These are phyloP conservation scores for Lasioglossum villosulum DNA, from an alignment of 2,888 invertebrate genomes.

Conservation along the genomic window DNA sequence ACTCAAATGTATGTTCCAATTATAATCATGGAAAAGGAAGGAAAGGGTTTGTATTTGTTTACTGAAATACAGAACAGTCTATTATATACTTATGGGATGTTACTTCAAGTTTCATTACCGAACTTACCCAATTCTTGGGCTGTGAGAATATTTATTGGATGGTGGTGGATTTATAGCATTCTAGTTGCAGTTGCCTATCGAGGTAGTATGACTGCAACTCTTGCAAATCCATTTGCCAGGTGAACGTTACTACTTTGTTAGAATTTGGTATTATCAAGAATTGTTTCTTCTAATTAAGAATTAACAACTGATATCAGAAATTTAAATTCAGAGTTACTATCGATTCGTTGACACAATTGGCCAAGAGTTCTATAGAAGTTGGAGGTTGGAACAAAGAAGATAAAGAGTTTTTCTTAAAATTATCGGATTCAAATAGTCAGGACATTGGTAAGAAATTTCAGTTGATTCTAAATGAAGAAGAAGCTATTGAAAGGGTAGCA, in stretches of 20 bases:
- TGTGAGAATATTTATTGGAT: conserved; percentile 91
- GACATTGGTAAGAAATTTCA: conserved; percentile 89
- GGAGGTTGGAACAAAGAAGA: conserved; percentile 91
- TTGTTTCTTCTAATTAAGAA: no score
- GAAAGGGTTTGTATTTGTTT: conserved; percentile 89
- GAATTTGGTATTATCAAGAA: not conserved
- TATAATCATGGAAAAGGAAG: conserved; percentile 69
- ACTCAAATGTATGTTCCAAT: conserved; percentile 34
- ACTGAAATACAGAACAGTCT: conserved; percentile 90
- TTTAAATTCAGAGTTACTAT: conserved; percentile 88
- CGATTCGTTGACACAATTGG: conserved; percentile 90
- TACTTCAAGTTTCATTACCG: conserved; percentile 91
- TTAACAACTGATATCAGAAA: not conserved
- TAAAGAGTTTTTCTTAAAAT: conserved; percentile 89
- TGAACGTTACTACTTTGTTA: conserved; percentile 70
- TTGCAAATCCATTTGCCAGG: conserved; percentile 91
- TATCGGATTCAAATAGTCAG: conserved; percentile 88
- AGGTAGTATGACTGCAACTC: conserved; percentile 93
- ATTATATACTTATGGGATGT: conserved; percentile 92
- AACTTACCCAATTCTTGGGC: conserved; percentile 92
- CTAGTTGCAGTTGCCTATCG: conserved; percentile 92
- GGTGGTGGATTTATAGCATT: conserved; percentile 95
- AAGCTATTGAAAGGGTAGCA: conserved; percentile 89
- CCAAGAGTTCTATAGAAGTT: conserved; percentile 88
- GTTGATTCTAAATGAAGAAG: conserved; percentile 87